A percentile compares a stretch with the other conserved stretches of the same genome.
phyloP scores from a whole-genome alignment of 2,113 vertebrate species.

The Okapia johnstoni region DNA sequence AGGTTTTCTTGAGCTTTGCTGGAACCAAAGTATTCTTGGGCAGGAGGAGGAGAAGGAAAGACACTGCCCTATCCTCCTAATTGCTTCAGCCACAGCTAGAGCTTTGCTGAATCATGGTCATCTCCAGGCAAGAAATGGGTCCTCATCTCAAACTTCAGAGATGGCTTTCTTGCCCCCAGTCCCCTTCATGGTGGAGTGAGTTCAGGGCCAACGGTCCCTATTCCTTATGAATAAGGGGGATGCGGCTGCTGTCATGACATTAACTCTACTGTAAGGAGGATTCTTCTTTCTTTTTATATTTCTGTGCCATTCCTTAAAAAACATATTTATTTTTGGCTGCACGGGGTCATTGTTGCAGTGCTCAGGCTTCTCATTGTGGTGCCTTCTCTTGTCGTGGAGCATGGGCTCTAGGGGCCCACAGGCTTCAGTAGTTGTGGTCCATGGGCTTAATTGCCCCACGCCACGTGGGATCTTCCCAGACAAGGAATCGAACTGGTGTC shows the following conservation, averaged over 20 bases:
- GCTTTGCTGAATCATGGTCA: background rate
- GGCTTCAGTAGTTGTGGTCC: background rate
- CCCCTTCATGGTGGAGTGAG: background rate
- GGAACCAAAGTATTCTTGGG: background rate
- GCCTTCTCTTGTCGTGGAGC: background rate
- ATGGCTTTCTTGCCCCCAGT: background rate
- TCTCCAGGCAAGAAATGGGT: background rate
- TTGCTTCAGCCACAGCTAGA: background rate
- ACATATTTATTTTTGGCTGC: background rate
- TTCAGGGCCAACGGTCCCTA: background rate
- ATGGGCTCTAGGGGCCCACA: background rate
- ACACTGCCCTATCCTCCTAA: background rate
- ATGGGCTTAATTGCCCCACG: rapidly evolving
- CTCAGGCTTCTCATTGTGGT: background rate
- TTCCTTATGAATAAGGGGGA: background rate
- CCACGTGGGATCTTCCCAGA: background rate
- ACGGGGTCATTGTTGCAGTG: background rate
- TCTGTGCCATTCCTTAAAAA: background rate
- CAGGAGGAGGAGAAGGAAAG: background rate
- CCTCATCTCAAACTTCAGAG: background rate
- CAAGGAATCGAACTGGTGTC: rapidly evolving
- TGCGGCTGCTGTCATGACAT: background rate
- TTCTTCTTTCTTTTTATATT: background rate
- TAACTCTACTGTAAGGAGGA: background rate
- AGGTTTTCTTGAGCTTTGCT: background rate